Evolutionary conservation across 2,797 vertebrate species (phyloP).

Genomic region (Enteromius afrohamiltoni): DNA sequence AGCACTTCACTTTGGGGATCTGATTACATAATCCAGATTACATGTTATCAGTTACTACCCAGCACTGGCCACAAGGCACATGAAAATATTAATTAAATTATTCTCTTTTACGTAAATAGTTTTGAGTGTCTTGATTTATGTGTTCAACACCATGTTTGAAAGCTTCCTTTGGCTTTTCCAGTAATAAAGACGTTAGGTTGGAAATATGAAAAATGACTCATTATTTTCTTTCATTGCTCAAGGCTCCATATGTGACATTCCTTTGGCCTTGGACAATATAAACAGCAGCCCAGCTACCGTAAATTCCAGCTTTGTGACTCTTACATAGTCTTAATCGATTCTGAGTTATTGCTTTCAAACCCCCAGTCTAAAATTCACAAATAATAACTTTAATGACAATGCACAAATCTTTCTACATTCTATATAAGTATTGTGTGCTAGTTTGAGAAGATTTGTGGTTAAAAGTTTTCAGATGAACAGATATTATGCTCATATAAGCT

Average conservation of each 20-base stretch:
- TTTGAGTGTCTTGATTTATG: neutral
- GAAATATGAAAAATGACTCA: constrained; percentile 24
- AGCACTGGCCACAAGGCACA: neutral
- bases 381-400: neutral
- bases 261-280: neutral
- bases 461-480: neutral
- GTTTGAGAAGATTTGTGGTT: neutral
- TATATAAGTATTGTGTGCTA: neutral
- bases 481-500: neutral
- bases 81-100: neutral
- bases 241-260: neutral
- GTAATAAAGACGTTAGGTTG: neutral
- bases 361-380: neutral
- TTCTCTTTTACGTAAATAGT: neutral
- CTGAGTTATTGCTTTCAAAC: constrained; percentile 6
- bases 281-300: neutral
- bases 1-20: neutral
- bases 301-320: constrained; percentile 14
- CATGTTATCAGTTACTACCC: neutral
- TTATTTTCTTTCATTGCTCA: constrained; percentile 6
- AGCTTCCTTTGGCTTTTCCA: neutral
- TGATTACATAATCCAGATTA: neutral
- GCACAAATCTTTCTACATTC: neutral
- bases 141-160: neutral
- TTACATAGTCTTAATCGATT: neutral